These are phyloP conservation scores for Oncorhynchus nerka DNA, from an alignment of 2,113 vertebrate genomes.

Conservation along the genomic window DNA sequence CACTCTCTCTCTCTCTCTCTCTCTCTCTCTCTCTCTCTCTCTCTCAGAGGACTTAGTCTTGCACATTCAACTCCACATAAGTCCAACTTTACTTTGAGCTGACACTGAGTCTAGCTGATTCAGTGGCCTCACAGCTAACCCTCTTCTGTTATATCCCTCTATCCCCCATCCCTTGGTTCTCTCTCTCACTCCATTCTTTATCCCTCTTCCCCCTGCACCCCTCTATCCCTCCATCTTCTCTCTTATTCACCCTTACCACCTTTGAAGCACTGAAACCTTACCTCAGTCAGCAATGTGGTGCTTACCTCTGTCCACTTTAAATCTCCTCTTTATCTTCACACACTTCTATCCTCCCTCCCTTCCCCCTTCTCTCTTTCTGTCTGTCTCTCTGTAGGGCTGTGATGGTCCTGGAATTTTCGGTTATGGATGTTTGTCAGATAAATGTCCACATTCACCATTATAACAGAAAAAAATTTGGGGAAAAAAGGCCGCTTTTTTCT, in stretches of 20 bases:
- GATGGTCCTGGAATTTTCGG: too few species aligned
- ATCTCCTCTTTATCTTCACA: conserved; percentile 31
- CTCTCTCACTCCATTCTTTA: conserved; percentile 7
- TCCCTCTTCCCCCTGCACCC: not conserved
- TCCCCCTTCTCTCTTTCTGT: conserved; percentile 1
- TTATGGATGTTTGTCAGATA: too few species aligned
- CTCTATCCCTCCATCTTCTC: conserved; percentile 12
- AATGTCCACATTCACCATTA: too few species aligned
- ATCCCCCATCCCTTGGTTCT: not conserved
- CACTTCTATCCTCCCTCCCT: not conserved
- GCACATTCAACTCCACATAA: not conserved
- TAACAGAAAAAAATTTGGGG: too few species aligned
- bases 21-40: too few species aligned
- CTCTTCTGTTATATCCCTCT: not conserved
- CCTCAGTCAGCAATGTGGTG: conserved; percentile 18
- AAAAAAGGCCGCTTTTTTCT: too few species aligned
- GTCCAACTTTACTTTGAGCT: not conserved
- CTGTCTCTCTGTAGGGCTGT: not conserved
- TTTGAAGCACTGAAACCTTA: conserved; percentile 26
- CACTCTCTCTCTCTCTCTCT: too few species aligned
- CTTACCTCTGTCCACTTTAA: conserved; percentile 17
- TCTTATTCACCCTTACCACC: not conserved
- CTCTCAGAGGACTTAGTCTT: too few species aligned
- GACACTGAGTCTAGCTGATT: not conserved
- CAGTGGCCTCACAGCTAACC: not conserved